phyloP scores from a whole-genome alignment of 1,140 invertebrate species.

The Drosophila malerkotliana region DNA sequence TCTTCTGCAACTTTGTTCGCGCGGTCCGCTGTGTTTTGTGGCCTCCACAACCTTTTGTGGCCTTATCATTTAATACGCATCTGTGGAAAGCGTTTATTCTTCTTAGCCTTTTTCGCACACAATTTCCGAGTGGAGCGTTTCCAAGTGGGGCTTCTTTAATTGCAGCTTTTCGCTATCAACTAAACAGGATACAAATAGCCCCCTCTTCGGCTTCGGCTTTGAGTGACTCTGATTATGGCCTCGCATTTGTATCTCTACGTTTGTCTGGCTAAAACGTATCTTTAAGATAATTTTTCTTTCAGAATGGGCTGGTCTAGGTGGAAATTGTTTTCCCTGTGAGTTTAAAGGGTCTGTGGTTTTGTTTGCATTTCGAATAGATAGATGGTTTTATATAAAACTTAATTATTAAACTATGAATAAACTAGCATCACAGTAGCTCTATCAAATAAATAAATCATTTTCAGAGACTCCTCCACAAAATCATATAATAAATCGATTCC shows the following conservation, averaged over 20 bases:
- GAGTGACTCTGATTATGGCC: constrained; percentile 68
- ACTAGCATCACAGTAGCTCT: constrained; percentile 24
- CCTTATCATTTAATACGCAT: constrained; percentile 78
- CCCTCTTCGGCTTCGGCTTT: constrained; percentile 35
- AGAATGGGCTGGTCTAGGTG: constrained; percentile 41
- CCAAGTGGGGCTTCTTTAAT: constrained; percentile 48
- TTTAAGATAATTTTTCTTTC: constrained; percentile 66
- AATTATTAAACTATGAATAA: constrained; percentile 69
- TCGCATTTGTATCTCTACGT: constrained; percentile 39
- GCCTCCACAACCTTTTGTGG: constrained; percentile 49
- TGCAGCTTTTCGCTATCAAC: constrained; percentile 65
- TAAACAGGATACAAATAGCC: constrained; percentile 64
- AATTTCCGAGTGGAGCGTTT: constrained; percentile 23
- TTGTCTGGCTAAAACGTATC: constrained; percentile 62
- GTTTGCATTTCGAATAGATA: constrained; percentile 5
- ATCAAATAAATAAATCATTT: constrained; percentile 63
- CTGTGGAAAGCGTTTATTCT: constrained; percentile 53
- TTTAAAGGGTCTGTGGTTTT: constrained; percentile 25
- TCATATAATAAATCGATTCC: constrained; percentile 26
- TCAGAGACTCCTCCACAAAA: constrained; percentile 39
- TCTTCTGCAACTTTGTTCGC: constrained; percentile 44
- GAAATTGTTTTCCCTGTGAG: constrained; percentile 60
- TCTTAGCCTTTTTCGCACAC: constrained; percentile 57
- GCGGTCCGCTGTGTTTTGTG: constrained; percentile 25
- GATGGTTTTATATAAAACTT: constrained; percentile 36